phyloP scores from a whole-genome alignment of 2,888 invertebrate genomes.

The Plebejus melissa region DNA sequence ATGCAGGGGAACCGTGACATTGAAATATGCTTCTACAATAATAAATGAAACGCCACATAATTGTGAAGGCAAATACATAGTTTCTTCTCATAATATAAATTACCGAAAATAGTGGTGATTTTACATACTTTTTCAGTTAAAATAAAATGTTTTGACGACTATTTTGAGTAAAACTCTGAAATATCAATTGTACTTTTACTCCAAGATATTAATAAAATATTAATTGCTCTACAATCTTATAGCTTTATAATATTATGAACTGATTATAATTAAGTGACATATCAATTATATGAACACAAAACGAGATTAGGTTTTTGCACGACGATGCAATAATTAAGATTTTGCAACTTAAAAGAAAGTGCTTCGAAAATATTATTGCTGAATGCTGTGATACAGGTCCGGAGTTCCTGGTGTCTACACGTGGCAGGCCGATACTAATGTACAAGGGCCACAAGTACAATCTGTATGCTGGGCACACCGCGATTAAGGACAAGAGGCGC shows the following conservation, averaged over 20 bases:
- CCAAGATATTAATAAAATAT: too few relatives aligned
- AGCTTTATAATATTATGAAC: too few relatives aligned
- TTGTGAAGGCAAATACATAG: neutral
- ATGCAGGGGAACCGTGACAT: conserved; percentile 1
- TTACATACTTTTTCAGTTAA: neutral
- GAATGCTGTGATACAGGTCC: conserved; percentile 4
- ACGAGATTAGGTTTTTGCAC: neutral
- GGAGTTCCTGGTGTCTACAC: conserved; percentile 36
- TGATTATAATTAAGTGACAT: too few relatives aligned
- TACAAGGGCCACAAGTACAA: conserved; percentile 34
- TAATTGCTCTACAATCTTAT: too few relatives aligned
- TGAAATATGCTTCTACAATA: neutral
- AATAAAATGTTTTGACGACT: neutral
- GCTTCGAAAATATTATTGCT: too few relatives aligned
- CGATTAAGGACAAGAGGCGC: conserved; percentile 26
- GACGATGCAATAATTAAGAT: neutral
- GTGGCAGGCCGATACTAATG: conserved; percentile 37
- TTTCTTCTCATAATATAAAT: neutral
- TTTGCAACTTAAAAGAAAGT: conserved; percentile 30
- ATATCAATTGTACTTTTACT: neutral
- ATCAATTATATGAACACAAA: too few relatives aligned
- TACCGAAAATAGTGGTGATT: neutral
- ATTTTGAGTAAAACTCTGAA: neutral
- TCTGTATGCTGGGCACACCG: conserved; percentile 20
- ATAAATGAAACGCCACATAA: conserved; percentile 14